Evolutionary conservation across 2,113 vertebrate species (phyloP).

Genomic region (Diadophis punctatus): DNA sequence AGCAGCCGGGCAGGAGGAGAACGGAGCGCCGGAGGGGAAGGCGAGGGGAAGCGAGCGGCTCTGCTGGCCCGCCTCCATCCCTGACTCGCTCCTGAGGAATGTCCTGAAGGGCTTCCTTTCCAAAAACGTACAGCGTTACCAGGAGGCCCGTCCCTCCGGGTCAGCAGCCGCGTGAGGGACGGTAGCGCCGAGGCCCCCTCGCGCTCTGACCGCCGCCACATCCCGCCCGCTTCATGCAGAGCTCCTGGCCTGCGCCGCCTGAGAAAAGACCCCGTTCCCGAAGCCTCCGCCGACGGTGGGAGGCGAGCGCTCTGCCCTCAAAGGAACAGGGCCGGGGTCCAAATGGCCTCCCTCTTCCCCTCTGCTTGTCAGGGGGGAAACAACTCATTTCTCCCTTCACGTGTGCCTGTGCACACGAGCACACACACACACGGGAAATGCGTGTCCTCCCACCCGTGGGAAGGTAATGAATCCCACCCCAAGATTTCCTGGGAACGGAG

Average conservation of each 20-base stretch:
- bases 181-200: fast-evolving
- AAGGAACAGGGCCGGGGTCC: neutral
- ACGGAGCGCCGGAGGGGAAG: too few species aligned
- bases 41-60: neutral
- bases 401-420: too few species aligned
- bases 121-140: conserved; percentile 29
- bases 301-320: neutral
- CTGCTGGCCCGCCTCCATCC: conserved; percentile 39
- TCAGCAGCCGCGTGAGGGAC: conserved; percentile 7
- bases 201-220: too few species aligned
- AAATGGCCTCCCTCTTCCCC: neutral
- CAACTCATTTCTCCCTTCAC: neutral
- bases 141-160: conserved; percentile 28
- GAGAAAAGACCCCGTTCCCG: too few species aligned
- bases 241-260: too few species aligned
- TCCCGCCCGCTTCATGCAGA: too few species aligned
- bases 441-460: too few species aligned
- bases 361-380: neutral
- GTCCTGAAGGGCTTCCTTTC: conserved; percentile 18
- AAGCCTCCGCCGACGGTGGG: too few species aligned
- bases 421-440: too few species aligned
- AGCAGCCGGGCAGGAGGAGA: neutral
- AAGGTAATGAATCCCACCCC: too few species aligned
- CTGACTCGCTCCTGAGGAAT: conserved; percentile 43
- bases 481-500: too few species aligned